phyloP scores from a whole-genome alignment of 2,888 invertebrate genomes.

The Bedellia somnulentella region DNA sequence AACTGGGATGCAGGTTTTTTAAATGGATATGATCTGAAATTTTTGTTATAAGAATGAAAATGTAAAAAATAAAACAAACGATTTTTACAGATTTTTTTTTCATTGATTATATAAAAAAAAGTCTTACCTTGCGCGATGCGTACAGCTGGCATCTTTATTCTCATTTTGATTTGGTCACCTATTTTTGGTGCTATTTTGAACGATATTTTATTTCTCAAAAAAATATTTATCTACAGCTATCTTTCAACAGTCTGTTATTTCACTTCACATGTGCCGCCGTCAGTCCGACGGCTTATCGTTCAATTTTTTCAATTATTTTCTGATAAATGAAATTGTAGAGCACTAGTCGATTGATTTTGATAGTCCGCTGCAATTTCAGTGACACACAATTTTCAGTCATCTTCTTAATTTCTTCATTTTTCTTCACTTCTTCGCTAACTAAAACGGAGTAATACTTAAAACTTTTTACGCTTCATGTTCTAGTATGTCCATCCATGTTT shows the following conservation, averaged over 20 bases:
- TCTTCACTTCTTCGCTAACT: constrained; percentile 15
- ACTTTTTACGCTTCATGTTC: constrained; percentile 57
- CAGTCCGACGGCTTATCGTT: constrained; percentile 50
- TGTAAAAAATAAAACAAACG: background rate
- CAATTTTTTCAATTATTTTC: constrained; percentile 31
- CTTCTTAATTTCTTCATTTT: constrained; percentile 31
- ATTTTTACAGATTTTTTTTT: background rate
- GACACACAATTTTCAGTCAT: constrained; percentile 30
- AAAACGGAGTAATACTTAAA: too few relatives aligned
- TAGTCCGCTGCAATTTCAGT: constrained; percentile 35
- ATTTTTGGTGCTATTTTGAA: constrained; percentile 53
- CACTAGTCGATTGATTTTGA: constrained; percentile 22
- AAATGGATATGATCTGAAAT: too few relatives aligned
- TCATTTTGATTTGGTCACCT: constrained; percentile 78
- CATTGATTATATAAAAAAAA: background rate
- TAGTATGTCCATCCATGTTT: constrained; percentile 25
- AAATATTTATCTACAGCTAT: constrained; percentile 36
- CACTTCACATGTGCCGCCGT: constrained; percentile 55
- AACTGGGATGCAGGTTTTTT: too few relatives aligned
- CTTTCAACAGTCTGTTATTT: constrained; percentile 36
- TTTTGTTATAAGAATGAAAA: too few relatives aligned
- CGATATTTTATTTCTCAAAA: constrained; percentile 40
- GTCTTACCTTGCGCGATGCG: constrained; percentile 93
- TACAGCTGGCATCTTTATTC: constrained; percentile 97
- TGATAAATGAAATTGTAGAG: constrained; percentile 37